phyloP scores from a whole-genome alignment of 1,140 invertebrate genomes.

The Papilio polytes region DNA sequence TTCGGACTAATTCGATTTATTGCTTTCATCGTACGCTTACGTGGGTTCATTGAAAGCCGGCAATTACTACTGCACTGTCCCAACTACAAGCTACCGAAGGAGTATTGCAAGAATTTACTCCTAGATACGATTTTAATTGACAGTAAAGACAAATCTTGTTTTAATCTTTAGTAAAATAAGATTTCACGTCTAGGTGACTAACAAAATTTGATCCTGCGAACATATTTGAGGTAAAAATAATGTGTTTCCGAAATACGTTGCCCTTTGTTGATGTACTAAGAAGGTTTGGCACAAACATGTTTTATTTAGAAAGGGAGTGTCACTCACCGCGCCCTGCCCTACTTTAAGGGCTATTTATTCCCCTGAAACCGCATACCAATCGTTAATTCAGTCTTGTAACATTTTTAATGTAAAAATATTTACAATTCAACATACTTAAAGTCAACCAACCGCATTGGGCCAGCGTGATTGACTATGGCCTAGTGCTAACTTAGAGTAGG shows the following conservation, averaged over 20 bases:
- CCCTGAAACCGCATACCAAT: conserved; percentile 28
- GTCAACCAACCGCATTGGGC: too few species aligned
- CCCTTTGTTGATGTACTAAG: not conserved
- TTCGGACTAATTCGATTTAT: conserved; percentile 46
- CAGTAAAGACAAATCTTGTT: not conserved
- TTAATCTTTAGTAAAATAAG: not conserved
- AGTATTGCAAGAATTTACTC: not conserved
- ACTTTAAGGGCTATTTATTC: conserved; percentile 26
- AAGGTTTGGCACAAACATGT: conserved; percentile 22
- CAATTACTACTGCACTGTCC: conserved; percentile 1
- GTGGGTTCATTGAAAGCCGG: not conserved
- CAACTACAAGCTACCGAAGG: not conserved
- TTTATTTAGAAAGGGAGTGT: conserved; percentile 27
- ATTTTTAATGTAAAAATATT: not conserved
- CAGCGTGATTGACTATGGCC: too few species aligned
- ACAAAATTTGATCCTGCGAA: not conserved
- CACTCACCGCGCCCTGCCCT: conserved; percentile 28
- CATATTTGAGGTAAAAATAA: not conserved
- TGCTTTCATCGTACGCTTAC: conserved; percentile 31
- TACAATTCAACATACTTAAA: not conserved
- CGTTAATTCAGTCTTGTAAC: conserved; percentile 5
- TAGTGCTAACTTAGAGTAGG: too few species aligned
- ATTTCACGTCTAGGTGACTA: not conserved
- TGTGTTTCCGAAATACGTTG: not conserved
- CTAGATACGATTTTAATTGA: not conserved